phyloP scores from a whole-genome alignment of 2,797 vertebrate species.

The Synanceia verrucosa region DNA sequence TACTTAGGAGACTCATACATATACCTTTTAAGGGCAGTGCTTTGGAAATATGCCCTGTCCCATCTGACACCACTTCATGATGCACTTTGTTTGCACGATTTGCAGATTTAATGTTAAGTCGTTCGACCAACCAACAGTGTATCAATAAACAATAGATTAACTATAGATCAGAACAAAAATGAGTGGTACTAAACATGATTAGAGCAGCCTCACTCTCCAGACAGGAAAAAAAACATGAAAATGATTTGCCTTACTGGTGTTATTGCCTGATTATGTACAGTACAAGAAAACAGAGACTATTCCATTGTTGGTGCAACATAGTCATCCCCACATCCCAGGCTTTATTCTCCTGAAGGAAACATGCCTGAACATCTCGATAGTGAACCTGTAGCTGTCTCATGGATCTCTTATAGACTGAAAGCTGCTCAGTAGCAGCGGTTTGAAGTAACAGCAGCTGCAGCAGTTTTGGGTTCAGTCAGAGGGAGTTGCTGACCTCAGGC shows the following conservation, averaged over 20 bases:
- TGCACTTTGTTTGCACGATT: neutral
- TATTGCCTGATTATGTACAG: neutral
- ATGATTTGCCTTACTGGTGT: neutral
- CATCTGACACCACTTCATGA: neutral
- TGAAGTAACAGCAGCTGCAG: constrained; percentile 42
- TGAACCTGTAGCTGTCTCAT: neutral
- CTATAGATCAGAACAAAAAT: neutral
- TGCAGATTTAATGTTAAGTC: neutral
- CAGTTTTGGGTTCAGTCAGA: constrained; percentile 41
- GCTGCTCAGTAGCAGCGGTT: constrained; percentile 21
- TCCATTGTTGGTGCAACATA: neutral
- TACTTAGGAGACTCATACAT: neutral
- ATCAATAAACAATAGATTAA: neutral
- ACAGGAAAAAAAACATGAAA: neutral
- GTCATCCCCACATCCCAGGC: neutral
- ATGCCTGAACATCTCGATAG: neutral
- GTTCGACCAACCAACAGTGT: neutral
- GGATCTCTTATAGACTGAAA: constrained; percentile 6
- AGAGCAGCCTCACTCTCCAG: neutral
- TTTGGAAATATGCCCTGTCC: neutral
- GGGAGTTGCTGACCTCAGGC: constrained; percentile 56
- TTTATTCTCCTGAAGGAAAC: neutral
- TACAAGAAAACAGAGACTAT: neutral
- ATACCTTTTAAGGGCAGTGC: constrained; percentile 4
- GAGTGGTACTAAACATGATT: neutral